These are phyloP conservation scores for Aelia acuminata DNA, from an alignment of 2,888 invertebrate genomes.

Conservation along the genomic window DNA sequence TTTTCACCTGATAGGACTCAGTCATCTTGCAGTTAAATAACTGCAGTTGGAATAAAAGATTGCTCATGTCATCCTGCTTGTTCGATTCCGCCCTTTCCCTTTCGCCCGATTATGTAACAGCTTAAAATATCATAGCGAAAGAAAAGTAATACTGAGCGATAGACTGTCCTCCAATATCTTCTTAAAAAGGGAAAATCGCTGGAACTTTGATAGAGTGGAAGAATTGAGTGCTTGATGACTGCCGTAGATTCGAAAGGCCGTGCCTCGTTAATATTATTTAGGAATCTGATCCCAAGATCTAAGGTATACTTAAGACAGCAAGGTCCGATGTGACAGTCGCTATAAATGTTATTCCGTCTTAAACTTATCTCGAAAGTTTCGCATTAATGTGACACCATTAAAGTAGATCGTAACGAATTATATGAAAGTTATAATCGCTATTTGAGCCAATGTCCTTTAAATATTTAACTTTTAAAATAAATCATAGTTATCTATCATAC, in stretches of 20 bases:
- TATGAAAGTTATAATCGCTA: neutral
- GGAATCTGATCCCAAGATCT: neutral
- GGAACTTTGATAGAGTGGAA: neutral
- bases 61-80: neutral
- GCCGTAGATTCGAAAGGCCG: neutral
- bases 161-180: neutral
- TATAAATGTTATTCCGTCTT: slow-evolving; percentile 14
- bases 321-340: neutral
- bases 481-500: neutral
- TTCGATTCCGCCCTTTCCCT: neutral
- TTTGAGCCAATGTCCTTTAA: neutral
- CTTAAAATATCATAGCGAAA: neutral
- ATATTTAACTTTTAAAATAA: neutral
- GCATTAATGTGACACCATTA: neutral
- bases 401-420: neutral
- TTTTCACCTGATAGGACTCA: neutral
- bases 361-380: neutral
- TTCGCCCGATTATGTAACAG: neutral
- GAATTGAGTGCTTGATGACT: neutral
- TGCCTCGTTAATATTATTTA: neutral
- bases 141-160: neutral
- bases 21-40: neutral
- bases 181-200: neutral
- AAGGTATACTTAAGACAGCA: neutral
- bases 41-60: neutral